phyloP scores from a whole-genome alignment of 2,113 vertebrate genomes.

The Tenrec ecaudatus region DNA sequence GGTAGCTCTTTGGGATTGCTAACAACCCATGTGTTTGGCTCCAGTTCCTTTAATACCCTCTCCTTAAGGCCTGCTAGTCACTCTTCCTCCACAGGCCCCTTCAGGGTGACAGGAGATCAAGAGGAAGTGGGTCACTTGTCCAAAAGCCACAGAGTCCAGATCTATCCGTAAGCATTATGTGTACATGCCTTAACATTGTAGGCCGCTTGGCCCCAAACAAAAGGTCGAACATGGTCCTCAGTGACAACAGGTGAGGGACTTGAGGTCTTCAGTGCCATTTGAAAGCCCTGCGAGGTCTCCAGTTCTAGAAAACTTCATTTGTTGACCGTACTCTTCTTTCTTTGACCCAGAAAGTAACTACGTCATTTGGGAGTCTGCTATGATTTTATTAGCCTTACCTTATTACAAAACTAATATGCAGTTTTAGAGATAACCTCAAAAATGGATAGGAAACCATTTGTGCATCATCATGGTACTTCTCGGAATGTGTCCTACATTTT shows the following conservation, averaged over 20 bases:
- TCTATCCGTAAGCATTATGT: background rate
- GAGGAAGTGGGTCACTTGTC: background rate
- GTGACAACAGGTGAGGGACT: background rate
- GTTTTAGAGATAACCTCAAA: background rate
- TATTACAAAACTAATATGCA: constrained; percentile 3
- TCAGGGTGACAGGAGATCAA: constrained; percentile 16
- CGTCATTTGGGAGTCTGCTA: constrained; percentile 24
- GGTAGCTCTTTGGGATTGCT: background rate
- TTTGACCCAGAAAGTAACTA: background rate
- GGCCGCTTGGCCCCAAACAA: background rate
- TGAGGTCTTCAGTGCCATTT: background rate
- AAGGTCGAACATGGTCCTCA: background rate
- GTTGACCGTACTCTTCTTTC: background rate
- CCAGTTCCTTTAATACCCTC: background rate
- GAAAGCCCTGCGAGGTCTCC: background rate
- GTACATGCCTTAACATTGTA: background rate
- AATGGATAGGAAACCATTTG: background rate
- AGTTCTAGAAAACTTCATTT: background rate
- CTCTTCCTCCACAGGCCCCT: background rate
- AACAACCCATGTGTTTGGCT: background rate
- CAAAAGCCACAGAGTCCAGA: background rate
- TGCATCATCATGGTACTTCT: background rate
- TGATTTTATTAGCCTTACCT: constrained; percentile 25
- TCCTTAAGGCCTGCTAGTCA: background rate
- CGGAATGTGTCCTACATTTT: background rate